A percentile compares a stretch with the other conserved stretches of the same genome.
These are phyloP conservation scores for Upupa epops DNA, from an alignment of 2,113 vertebrate species.

Conservation along the genomic window DNA sequence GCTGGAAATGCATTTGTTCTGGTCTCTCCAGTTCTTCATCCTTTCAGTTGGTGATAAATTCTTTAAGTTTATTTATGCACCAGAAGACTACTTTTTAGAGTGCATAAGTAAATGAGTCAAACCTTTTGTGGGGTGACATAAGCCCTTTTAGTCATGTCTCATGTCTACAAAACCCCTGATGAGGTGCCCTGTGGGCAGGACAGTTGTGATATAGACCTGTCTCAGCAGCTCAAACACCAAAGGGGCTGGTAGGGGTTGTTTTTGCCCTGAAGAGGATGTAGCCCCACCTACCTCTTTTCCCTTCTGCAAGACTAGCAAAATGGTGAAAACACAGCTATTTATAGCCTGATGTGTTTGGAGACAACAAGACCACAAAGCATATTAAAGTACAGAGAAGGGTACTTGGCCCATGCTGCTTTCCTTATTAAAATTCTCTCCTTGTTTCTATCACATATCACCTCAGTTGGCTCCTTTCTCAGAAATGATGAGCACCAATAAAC, in stretches of 20 bases:
- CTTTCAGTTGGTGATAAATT: neutral
- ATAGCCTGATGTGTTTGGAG: neutral
- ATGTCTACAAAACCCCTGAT: rapidly evolving
- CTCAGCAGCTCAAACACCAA: rapidly evolving
- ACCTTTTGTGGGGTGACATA: neutral
- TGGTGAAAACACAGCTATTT: neutral
- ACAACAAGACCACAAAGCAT: neutral
- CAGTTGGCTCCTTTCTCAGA: neutral
- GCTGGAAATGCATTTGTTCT: neutral
- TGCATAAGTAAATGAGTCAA: neutral
- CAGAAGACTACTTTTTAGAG: neutral
- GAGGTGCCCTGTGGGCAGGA: neutral
- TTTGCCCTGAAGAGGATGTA: neutral
- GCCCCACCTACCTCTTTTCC: neutral
- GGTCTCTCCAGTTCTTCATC: neutral
- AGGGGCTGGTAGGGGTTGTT: neutral
- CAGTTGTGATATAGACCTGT: neutral
- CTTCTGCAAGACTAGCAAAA: neutral
- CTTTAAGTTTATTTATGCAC: neutral
- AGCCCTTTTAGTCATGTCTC: rapidly evolving
- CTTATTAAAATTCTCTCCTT: slow-evolving; percentile 22
- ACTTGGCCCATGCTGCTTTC: neutral
- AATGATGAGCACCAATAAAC: neutral
- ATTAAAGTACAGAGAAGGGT: neutral
- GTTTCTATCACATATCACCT: neutral